Percentiles rank a stretch among this genome's conserved stretches.
phyloP scores from a whole-genome alignment of 2,888 invertebrate genomes.

The Biston betularia region DNA sequence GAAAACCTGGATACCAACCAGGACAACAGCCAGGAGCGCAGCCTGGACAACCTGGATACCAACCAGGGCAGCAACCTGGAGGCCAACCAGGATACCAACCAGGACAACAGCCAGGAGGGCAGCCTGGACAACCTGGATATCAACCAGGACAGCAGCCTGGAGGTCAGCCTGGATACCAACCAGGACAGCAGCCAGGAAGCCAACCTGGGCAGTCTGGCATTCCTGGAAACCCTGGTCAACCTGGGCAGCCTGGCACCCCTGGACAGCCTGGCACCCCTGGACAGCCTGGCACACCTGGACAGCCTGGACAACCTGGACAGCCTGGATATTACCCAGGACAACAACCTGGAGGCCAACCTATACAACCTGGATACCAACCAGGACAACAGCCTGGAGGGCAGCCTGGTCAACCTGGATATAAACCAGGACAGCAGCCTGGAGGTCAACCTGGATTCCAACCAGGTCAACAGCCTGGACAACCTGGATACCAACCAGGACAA shows the following conservation, averaged over 20 bases:
- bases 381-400: too few relatives aligned
- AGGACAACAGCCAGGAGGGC: too few relatives aligned
- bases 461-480: too few relatives aligned
- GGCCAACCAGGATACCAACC: neutral
- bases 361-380: slow-evolving; percentile 24
- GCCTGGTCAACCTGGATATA: too few relatives aligned
- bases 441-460: too few relatives aligned
- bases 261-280: slow-evolving; percentile 45
- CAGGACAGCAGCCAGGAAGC: too few relatives aligned
- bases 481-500: too few relatives aligned
- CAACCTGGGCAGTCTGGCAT: neutral
- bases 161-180: neutral
- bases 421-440: too few relatives aligned
- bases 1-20: slow-evolving; percentile 32
- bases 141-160: slow-evolving; percentile 59
- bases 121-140: slow-evolving; percentile 42
- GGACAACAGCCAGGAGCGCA: too few relatives aligned
- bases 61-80: slow-evolving; percentile 59
- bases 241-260: slow-evolving; percentile 35
- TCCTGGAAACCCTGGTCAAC: too few relatives aligned
- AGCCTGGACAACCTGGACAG: slow-evolving; percentile 41
- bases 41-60: slow-evolving; percentile 49
- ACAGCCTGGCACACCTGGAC: slow-evolving; percentile 36
- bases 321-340: slow-evolving; percentile 46
- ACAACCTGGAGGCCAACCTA: slow-evolving; percentile 52